Percentiles rank a stretch among this genome's conserved stretches.
phyloP scores from a whole-genome alignment of 2,888 invertebrate species.

The Aporophyla lueneburgensis region DNA sequence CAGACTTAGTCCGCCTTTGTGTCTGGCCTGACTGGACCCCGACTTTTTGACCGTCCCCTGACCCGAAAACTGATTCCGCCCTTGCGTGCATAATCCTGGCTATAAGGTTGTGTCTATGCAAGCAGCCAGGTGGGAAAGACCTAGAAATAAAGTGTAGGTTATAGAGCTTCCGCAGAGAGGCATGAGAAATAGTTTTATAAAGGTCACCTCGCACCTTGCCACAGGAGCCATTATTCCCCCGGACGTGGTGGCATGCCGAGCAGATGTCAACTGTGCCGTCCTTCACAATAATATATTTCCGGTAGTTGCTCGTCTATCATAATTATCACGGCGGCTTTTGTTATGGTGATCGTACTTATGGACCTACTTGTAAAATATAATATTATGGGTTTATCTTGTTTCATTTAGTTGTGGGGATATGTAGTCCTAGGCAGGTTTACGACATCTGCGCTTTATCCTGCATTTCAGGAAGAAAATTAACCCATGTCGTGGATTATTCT shows the following conservation, averaged over 20 bases:
- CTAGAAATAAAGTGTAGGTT: neutral
- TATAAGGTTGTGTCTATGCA: neutral
- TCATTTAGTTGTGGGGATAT: neutral
- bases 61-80: too few species aligned
- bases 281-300: neutral
- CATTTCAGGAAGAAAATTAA: too few species aligned
- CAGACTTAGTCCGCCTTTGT: too few species aligned
- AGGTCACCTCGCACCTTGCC: too few species aligned
- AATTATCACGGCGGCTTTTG: neutral
- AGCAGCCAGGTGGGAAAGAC: neutral
- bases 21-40: too few species aligned
- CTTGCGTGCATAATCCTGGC: neutral
- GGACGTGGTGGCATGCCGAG: neutral
- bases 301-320: neutral
- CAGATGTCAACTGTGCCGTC: neutral
- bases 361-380: neutral
- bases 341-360: conserved; percentile 1
- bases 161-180: too few species aligned
- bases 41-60: too few species aligned
- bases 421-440: too few species aligned
- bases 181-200: too few species aligned
- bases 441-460: too few species aligned
- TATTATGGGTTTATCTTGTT: conserved; percentile 14
- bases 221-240: neutral
- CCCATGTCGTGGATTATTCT: too few species aligned